phyloP scores from a whole-genome alignment of 2,113 vertebrate species.

The Oxyruncus cristatus region DNA sequence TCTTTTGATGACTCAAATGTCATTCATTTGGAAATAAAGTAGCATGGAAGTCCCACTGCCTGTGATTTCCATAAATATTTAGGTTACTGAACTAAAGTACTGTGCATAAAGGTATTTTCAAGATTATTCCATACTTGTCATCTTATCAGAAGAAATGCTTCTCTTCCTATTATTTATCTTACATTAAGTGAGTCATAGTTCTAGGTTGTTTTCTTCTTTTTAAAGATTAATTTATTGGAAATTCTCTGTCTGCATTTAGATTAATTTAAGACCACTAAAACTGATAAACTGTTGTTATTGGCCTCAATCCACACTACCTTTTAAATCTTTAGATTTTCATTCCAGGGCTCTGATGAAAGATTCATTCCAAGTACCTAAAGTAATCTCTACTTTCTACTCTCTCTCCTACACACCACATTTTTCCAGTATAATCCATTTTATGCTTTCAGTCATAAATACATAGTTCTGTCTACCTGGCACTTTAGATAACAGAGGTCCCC shows the following conservation, averaged over 20 bases:
- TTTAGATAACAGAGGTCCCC: conserved; percentile 30
- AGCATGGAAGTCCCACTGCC: not conserved
- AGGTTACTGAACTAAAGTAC: conserved; percentile 26
- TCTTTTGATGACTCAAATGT: conserved; percentile 37
- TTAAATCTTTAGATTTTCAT: conserved; percentile 46
- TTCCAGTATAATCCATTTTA: conserved; percentile 33
- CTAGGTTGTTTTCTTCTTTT: not conserved
- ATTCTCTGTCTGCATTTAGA: conserved; percentile 23
- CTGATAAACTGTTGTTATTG: conserved; percentile 25
- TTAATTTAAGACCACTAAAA: conserved; percentile 51
- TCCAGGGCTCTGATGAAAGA: conserved; percentile 24
- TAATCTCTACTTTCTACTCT: conserved; percentile 39
- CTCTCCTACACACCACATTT: not conserved
- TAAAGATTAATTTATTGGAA: conserved; percentile 39
- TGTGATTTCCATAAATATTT: conserved; percentile 36
- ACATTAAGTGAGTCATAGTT: not conserved
- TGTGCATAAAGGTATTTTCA: not conserved
- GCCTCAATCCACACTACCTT: conserved; percentile 4
- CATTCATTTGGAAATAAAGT: not conserved
- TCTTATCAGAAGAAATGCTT: not conserved
- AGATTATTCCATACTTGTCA: conserved; percentile 26
- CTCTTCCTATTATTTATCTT: conserved; percentile 16
- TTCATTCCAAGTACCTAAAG: conserved; percentile 18
- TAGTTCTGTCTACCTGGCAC: not conserved
- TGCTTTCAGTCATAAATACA: not conserved